Evolutionary conservation across 2,888 invertebrate genomes (phyloP), one percentile per base, ranked within the genome.

Genomic region (Eristalis tenax): DNA sequence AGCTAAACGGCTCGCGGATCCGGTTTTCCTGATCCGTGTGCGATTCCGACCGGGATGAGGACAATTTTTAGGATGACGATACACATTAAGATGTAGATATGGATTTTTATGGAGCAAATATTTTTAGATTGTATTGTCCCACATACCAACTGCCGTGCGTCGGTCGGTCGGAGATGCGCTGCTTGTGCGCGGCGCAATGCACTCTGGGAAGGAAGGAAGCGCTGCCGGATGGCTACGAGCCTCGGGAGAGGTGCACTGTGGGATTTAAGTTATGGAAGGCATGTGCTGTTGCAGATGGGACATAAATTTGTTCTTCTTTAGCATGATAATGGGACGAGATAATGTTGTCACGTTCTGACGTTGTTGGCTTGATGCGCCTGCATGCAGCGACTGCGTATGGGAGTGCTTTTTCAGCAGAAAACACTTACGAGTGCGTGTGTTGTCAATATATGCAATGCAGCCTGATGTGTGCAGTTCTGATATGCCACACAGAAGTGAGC

Each of bases 61-160:
- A 81, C 81, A 81, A 63, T 77, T 85, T 81, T 83, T 69, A 61
- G 80, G 73, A 82, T 66, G 77, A 64, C 77, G 82, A 86, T 78
- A 32, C 85, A 70, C 82, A 86, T 86, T 86, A 86, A 86, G 85
- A 86, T 86, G 85, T 82, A 86, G 82, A 86, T 86, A 82, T 74
- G 85, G 76, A 82, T 74, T 86, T 83, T 83, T 86, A 86, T 86
- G 86, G 86, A 83, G 86, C 78, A 86, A 83, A 86, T 86, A 83
- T 78, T 83, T 86, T 79, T 79, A 83, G 86, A 70, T 43, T 78
- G 65, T 59, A 71, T 71, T 86, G 85, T 82, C 70, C 76, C 40
- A 81, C 71, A 71, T 81, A 38, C 35, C 50, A 74, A 56, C 18
- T 66, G 79, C 26, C 26, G 26, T 26, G n/a, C 59, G 70, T 68